A percentile compares a stretch with the other conserved stretches of the same genome.
Conservation (phyloP, 2,797 vertebrate species). For the Arremon aurantiirostris region DNA sequence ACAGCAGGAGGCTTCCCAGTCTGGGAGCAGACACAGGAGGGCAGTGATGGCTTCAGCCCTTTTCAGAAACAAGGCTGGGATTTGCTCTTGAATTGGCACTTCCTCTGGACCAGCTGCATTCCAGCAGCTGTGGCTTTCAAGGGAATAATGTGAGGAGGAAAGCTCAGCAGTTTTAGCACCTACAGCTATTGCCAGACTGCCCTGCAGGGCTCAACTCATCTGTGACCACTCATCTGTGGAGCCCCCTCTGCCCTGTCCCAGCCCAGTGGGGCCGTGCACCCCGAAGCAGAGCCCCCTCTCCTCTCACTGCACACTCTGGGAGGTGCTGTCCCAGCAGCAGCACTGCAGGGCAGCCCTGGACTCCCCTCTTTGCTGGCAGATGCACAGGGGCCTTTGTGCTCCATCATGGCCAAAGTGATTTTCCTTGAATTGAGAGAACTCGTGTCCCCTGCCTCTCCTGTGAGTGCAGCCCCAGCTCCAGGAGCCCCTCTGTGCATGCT, state of each 20-base stretch:
- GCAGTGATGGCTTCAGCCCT: background rate
- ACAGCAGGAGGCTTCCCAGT: background rate
- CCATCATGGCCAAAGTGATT: background rate
- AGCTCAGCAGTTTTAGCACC: background rate
- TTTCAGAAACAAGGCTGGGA: background rate
- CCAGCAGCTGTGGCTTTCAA: background rate
- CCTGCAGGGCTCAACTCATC: background rate
- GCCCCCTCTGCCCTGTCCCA: background rate
- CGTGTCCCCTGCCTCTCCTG: background rate
- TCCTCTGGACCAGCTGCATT: background rate
- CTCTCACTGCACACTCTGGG: accelerated
- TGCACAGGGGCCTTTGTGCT: background rate
- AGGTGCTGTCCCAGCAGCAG: background rate
- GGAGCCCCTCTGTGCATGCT: slow-evolving; percentile 7
- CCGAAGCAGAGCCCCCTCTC: background rate
- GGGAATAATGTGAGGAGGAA: background rate
- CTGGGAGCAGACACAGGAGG: background rate
- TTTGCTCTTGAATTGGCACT: background rate
- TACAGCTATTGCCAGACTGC: background rate
- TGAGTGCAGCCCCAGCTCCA: background rate
- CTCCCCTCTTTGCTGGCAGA: background rate
- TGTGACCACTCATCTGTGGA: background rate
- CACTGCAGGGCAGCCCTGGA: background rate
- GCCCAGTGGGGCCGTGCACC: accelerated
- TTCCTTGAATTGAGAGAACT: slow-evolving; percentile 65